Evolutionary conservation across 2,888 invertebrate species (phyloP).

Genomic region (Hypercompe scribonia): DNA sequence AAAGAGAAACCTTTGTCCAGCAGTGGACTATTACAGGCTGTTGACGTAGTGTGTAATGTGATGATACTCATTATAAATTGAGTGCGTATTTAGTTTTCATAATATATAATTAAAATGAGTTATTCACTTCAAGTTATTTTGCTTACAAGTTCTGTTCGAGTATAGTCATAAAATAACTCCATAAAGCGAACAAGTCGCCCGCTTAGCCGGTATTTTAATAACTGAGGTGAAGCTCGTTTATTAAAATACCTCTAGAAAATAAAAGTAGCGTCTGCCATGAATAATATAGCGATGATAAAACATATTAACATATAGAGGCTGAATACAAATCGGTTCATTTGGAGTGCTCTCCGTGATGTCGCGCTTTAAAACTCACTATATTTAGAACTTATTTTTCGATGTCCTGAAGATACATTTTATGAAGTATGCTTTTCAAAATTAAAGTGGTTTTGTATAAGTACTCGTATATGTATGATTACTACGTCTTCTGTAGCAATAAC

Average conservation of each 20-base stretch:
- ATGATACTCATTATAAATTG: too few relatives aligned
- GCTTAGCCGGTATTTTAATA: conserved; percentile 41
- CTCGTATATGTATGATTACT: not conserved
- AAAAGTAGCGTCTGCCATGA: conserved; percentile 58
- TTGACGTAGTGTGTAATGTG: too few relatives aligned
- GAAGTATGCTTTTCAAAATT: not conserved
- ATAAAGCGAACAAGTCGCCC: conserved; percentile 7
- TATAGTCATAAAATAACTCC: not conserved
- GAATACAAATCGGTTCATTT: conserved; percentile 73
- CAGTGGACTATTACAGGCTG: too few relatives aligned
- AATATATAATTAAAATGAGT: not conserved
- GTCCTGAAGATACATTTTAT: conserved; percentile 18
- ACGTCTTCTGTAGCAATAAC: not conserved
- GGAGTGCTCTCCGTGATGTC: conserved; percentile 38
- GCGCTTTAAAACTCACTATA: conserved; percentile 49
- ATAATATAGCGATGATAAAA: conserved; percentile 63
- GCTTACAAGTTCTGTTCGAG: not conserved
- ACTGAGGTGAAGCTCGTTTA: conserved; percentile 46
- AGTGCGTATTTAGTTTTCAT: not conserved
- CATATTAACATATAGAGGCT: conserved; percentile 61
- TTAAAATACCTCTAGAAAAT: conserved; percentile 59
- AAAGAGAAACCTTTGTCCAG: too few relatives aligned
- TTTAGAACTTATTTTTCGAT: conserved; percentile 42
- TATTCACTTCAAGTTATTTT: not conserved
- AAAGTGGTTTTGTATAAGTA: not conserved